These are phyloP conservation scores for Myripristis jacobus DNA, from an alignment of 2,797 vertebrate genomes.

Conservation along the genomic window DNA sequence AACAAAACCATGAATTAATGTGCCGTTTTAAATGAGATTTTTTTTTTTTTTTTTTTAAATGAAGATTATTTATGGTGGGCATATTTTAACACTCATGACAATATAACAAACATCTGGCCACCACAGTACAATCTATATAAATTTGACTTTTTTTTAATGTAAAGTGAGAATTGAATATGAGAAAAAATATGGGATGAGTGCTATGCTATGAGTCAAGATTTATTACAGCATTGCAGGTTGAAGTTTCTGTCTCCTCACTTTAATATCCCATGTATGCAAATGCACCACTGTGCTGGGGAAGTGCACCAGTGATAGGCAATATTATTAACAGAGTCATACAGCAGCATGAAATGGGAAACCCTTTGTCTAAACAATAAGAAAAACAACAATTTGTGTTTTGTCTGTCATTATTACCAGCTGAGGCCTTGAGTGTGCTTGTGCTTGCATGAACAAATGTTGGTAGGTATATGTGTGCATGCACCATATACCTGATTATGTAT, in stretches of 20 bases:
- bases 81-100: background rate
- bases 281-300: conserved; percentile 21
- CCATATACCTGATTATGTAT: no score
- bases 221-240: conserved; percentile 1
- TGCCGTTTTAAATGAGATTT: background rate
- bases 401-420: conserved; percentile 24
- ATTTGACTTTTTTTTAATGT: background rate
- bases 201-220: background rate
- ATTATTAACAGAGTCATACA: conserved; percentile 31
- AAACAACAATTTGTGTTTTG: conserved; percentile 8
- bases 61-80: background rate
- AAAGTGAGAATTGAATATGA: background rate
- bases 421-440: background rate
- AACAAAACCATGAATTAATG: conserved; percentile 1
- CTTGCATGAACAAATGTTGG: no score
- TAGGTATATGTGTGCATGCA: conserved; percentile 28
- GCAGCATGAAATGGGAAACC: conserved; percentile 16
- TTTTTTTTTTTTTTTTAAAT: background rate
- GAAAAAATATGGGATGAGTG: background rate
- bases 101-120: conserved; percentile 4
- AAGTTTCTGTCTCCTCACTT: conserved; percentile 29
- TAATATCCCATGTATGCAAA: conserved; percentile 35
- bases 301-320: conserved; percentile 14
- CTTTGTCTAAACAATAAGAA: conserved; percentile 18
- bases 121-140: background rate